Evolutionary conservation across 2,113 vertebrate species (phyloP), one percentile per base, ranked within the genome.

Genomic region (Oryzias melastigma): DNA sequence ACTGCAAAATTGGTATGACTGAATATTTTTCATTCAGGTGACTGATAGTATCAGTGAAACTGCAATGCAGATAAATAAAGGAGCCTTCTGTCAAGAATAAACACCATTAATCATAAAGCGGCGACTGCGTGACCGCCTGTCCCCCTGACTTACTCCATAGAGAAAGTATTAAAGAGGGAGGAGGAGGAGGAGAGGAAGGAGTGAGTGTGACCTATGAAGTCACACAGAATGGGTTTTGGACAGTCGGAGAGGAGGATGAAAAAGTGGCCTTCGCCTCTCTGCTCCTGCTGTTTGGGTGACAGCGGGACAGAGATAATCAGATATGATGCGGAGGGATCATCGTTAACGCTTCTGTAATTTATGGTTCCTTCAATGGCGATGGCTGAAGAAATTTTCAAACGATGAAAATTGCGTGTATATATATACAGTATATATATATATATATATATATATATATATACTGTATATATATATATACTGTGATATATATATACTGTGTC

Each of bases 11-110:
- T 97, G 95, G 93, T 98, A 98, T 98, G 95, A 98, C 94, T 96
- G 96, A 99, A 98, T 97, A 99, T 98, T 98, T 98, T 97, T 98
- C 95, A 99, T 98, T 98, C 96, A 98, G 94, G 94, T 94, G 94
- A 94, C 94, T 95, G 96, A 99, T 99, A 96, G 93, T 95, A 99
- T 99, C 97, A 72, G 94, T 91, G 93, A 94, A 87, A 93, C 94
- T 95, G 95, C 95, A 97, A 93, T 98, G 94, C 96, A 98, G 97
- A 99, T 99, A 99, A 99, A 99, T 98, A 99, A 98, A 97, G 94
- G 93, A 95, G 94, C 93, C 93, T 95, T 96, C 95, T 95, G 95
- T 99, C 96, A 99, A 97, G 94, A 96, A 98, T 98, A 99, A 99
- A 98, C 96, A 98, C 94, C 96, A 99, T 99, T 99, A 99, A 99